These are phyloP conservation scores for Ephestia elutella DNA, from an alignment of 1,140 invertebrate species.

Conservation along the genomic window DNA sequence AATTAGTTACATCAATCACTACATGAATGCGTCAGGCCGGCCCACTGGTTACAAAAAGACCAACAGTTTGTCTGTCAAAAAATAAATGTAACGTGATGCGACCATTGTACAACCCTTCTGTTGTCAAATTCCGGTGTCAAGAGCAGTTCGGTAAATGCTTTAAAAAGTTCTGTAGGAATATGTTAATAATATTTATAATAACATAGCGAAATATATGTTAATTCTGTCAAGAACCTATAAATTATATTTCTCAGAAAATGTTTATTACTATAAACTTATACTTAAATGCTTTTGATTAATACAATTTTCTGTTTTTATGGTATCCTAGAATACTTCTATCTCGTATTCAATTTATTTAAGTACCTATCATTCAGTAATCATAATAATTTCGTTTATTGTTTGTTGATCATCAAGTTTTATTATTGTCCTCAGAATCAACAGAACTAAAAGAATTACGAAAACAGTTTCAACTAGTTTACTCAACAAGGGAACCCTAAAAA, in stretches of 20 bases:
- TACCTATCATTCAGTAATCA: too few relatives aligned
- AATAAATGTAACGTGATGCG: constrained; percentile 65
- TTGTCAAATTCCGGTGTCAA: constrained; percentile 10
- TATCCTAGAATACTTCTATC: too few relatives aligned
- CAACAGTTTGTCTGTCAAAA: constrained; percentile 35
- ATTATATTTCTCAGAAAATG: too few relatives aligned
- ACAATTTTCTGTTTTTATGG: too few relatives aligned
- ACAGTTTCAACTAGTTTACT: neutral
- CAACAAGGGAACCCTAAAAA: neutral
- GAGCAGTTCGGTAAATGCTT: neutral
- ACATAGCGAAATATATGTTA: constrained; percentile 13
- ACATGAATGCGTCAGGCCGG: constrained; percentile 56
- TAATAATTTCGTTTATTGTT: too few relatives aligned
- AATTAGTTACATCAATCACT: constrained; percentile 72
- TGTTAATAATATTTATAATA: too few relatives aligned
- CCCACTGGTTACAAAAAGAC: constrained; percentile 57
- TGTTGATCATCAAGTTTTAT: neutral
- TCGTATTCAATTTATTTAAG: too few relatives aligned
- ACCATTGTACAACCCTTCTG: constrained; percentile 60
- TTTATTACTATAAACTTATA: too few relatives aligned
- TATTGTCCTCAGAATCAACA: too few relatives aligned
- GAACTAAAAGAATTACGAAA: too few relatives aligned
- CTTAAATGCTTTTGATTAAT: too few relatives aligned
- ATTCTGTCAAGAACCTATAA: too few relatives aligned
- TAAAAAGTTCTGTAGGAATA: constrained; percentile 24